Base-by-base conservation (phyloP, 1,140 invertebrate genomes). In the Melanaphis sacchari region DNA sequence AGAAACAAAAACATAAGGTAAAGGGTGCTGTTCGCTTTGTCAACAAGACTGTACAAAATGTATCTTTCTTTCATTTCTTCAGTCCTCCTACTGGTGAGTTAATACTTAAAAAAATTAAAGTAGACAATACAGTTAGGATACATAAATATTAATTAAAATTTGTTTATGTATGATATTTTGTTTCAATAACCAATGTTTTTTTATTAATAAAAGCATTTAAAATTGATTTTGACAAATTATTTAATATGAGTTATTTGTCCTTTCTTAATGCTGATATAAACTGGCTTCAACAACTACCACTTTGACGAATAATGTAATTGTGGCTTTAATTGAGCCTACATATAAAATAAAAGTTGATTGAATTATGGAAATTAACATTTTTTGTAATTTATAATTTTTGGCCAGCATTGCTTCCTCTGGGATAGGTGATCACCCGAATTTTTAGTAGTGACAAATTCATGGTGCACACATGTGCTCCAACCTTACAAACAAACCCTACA, bases 1-100 rank as follows among this genome's bases (percentile, higher is more conserved):
- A 99, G 96, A 99, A 99, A 95, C 99, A 99, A 95, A 99, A 99
- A 95, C 99, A 99, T 95, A 99, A 99, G 96, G 97, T 98, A 6
- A 96, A 97, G 94, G 99, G 98, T 93, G 97, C 98, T 18, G 97
- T 98, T 94, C 97, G 99, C 94, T 99, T 98, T 49, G 97, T 99
- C 90, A 98, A 98, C 24, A 99, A 99, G 96, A 98, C 97, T 93
- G 98, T 99, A 93, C 97, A 97, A 94, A 98, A 97, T 93, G 98
- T 98, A 95, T 99, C 99, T 1, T 99, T 99, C 96, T 99, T 99
- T 96, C 99, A 99, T 95, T 99, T 99, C 96, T 99, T 99, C 96
- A 97, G 96, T 94, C 98, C 99, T 76, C 98, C 99, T 93, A 95
- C 95, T 95, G 96, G 97, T 97, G 95, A 95, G 95, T 95, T 84